Percentiles rank a stretch among this genome's conserved stretches.
These are phyloP conservation scores for Nemopilema nomurai DNA, from an alignment of 30 jellyfish, hydroid and myxozoan genomes.

Conservation along the genomic window DNA sequence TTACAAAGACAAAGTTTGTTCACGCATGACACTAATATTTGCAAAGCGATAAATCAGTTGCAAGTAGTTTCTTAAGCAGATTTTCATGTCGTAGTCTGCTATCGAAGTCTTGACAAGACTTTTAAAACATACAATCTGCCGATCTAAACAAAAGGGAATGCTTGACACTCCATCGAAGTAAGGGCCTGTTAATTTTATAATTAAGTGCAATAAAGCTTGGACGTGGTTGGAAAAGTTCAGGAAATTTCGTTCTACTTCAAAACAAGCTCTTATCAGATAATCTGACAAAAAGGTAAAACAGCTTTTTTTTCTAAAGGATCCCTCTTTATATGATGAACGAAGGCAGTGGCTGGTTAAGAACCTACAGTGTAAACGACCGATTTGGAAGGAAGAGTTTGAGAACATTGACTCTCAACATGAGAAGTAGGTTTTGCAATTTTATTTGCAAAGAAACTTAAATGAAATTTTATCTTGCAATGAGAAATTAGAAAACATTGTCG, in stretches of 20 bases:
- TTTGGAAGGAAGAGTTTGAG: slow-evolving; percentile 39
- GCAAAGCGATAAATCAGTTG: too few species aligned
- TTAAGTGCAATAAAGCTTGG: background rate
- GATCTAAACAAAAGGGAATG: too few species aligned
- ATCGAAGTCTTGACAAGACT: too few species aligned
- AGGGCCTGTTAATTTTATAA: background rate
- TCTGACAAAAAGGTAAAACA: background rate
- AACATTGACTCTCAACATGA: slow-evolving; percentile 29
- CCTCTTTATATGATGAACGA: slow-evolving; percentile 46
- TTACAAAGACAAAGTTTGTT: too few species aligned
- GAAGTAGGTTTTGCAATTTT: background rate
- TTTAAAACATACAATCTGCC: too few species aligned
- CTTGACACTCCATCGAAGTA: too few species aligned
- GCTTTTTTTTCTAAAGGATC: slow-evolving; percentile 34
- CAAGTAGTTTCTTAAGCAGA: too few species aligned
- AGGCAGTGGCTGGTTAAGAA: slow-evolving; percentile 42
- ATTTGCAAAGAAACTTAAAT: background rate
- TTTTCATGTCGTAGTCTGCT: too few species aligned
- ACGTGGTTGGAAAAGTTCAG: background rate
- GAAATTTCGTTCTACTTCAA: background rate
- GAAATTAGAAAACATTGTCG: background rate
- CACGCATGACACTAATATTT: too few species aligned
- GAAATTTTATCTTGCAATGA: background rate
- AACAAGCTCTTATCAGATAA: background rate
- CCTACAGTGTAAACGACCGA: slow-evolving; percentile 38